Evolutionary conservation across 2,888 invertebrate genomes (phyloP), one percentile per base, ranked within the genome.

Genomic region (Andrena chrysosceles): DNA sequence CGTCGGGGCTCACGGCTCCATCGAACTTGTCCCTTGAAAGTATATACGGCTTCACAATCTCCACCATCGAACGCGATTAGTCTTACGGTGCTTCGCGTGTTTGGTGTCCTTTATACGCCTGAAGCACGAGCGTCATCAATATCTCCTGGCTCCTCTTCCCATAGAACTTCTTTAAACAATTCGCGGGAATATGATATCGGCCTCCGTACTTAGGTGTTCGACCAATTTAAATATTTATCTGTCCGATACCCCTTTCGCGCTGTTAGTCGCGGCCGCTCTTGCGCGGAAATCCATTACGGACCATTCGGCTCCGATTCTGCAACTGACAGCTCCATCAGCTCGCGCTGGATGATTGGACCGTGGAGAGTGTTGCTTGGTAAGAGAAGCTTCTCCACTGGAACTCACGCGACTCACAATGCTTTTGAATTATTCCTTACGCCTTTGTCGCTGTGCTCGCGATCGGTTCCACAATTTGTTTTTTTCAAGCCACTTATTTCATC

Each of bases 261-360:
- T 83, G 76, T 79, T 77, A 79, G 79, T 48, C 63, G 56, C 64
- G 81, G 60, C 68, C 69, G 75, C 75, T 78, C 81, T 76, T 87
- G 68, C 83, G 69, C 83, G 33, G 85, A 83, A 87, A 87, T 68
- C 87, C 85, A 87, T 87, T 87, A 87, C 87, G 83, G 70, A 74
- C 87, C 73, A 85, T 87, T 87, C 87, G 85, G 81, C 75, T 83
- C 64, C 85, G 83, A 87, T 83, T 87, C 87, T 87, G 87, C 87
- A 84, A 78, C 86, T 87, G 87, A 87, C 87, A 87, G 87, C 81
- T 87, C 87, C 87, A 87, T 87, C 87, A 80, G 77, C 70, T 74
- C 60, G 64, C 54, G 68, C 63, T 60, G 85, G 81, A 83, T 87
- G 87, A 87, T 87, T 87, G 87, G 87, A 73, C 79, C 70, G 62